Base-by-base conservation (phyloP, 92 coral and sea anemone genomes). In the Epizoanthus illoricatus region DNA sequence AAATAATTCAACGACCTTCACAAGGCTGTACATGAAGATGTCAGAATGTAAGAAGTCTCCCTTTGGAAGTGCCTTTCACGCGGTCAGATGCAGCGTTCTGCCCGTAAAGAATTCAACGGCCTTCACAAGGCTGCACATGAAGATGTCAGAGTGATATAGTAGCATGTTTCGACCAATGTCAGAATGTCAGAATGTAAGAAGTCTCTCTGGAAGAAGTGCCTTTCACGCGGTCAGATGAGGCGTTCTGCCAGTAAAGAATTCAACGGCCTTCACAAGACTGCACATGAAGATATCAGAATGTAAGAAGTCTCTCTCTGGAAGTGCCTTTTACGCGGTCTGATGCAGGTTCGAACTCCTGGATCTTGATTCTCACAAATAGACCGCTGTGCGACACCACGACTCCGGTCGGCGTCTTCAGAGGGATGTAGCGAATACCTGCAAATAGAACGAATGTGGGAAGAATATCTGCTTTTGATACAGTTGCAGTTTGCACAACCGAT, bases 261-360 rank as follows among this genome's bases (percentile, higher is more conserved):
- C n/a, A n/a, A n/a, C n/a, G n/a, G n/a, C n/a, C n/a, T n/a, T n/a
- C n/a, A 8, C 10, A 49, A 49, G 12, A 49, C 12, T 49, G 55
- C 0, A 5, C 2, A 12, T 49, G 10, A 65, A 10, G 45, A 65
- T 8, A 2, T 78, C 71, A 93, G 73, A 93, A 88, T 7, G 97
- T 93, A 13, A 93, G 89, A 7, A 88, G 89, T 79, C 94, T 86
- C 45, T 93, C 97, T 13, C 97, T 85, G n/a, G 97, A 93, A 13
- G 97, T 90, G 49, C 94, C 94, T 81, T 90, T 93, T 15, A 90
- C 88, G 28, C 79, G 65, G 75, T 71, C 86, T 3, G 92, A 86
- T 5, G 94, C 87, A 9, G 94, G 94, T 57, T 90, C 86, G 49
- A 93, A 93, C 65, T 90, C 92, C 74, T 91, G 94, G 65, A 93